Conservation (phyloP, 92 coral and sea anemone species). For the Meandrina meandrites region DNA sequence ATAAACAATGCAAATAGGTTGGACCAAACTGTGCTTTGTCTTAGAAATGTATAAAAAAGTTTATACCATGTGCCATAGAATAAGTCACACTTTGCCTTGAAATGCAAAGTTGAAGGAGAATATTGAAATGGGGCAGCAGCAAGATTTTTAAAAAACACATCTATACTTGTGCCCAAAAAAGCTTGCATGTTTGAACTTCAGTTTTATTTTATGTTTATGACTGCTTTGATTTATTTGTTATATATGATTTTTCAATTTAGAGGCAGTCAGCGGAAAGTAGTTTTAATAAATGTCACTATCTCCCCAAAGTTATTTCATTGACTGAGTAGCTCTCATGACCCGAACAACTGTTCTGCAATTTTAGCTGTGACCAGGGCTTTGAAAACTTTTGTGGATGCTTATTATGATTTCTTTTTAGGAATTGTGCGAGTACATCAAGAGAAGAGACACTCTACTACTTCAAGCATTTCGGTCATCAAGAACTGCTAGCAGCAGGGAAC, state of each 20-base stretch:
- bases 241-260: not conserved
- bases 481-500: slow-evolving; percentile 78
- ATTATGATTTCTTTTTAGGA: slow-evolving; percentile 46
- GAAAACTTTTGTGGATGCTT: not conserved
- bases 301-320: not conserved
- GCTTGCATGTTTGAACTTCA: no score
- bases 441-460: slow-evolving; percentile 86
- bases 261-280: not conserved
- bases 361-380: not conserved
- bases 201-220: not conserved
- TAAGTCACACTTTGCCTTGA: not conserved
- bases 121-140: not conserved
- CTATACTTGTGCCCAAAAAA: not conserved
- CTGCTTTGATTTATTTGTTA: no score
- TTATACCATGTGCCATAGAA: no score
- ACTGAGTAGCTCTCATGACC: not conserved
- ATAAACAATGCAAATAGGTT: not conserved
- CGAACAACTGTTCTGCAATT: not conserved
- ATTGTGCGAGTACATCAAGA: slow-evolving; percentile 75
- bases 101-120: not conserved
- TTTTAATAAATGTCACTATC: not conserved
- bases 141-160: no score
- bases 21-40: not conserved
- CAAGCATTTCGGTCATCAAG: slow-evolving; percentile 94
- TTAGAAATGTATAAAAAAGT: no score